These are phyloP conservation scores for Solenopsis invicta DNA, from an alignment of 1,140 invertebrate species.

Conservation along the genomic window DNA sequence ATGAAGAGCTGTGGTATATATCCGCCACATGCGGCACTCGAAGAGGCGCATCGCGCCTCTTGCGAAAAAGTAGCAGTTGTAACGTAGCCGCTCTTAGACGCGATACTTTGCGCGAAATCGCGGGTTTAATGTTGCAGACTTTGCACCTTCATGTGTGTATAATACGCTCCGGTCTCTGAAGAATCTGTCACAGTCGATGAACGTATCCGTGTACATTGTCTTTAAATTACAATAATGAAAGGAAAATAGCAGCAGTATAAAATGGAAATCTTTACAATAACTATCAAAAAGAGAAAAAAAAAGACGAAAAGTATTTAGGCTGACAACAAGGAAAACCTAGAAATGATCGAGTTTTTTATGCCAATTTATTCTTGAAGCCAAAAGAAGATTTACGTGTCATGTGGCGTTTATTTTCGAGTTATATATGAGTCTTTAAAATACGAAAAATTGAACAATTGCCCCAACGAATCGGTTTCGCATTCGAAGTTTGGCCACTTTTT, in stretches of 20 bases:
- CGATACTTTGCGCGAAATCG: constrained; percentile 51
- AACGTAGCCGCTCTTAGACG: constrained; percentile 13
- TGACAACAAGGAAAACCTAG: too few species aligned
- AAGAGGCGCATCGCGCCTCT: constrained; percentile 21
- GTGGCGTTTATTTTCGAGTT: too few species aligned
- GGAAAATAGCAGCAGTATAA: background rate
- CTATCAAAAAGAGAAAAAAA: background rate
- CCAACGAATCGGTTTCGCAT: too few species aligned
- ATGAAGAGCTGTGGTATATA: constrained; percentile 56
- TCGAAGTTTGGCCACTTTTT: too few species aligned
- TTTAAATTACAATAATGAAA: constrained; percentile 5
- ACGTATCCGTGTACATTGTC: background rate
- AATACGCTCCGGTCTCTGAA: background rate
- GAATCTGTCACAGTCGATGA: background rate
- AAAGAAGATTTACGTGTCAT: too few species aligned
- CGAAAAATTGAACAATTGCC: too few species aligned
- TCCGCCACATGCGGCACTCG: constrained; percentile 55
- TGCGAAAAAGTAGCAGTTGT: constrained; percentile 53
- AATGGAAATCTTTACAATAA: background rate
- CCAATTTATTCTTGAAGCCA: too few species aligned
- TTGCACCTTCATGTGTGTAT: constrained; percentile 22
- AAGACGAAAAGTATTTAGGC: too few species aligned
- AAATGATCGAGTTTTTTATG: too few species aligned
- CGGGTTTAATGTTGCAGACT: background rate
- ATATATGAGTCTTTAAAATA: too few species aligned